Evolutionary conservation across 2,113 vertebrate genomes (phyloP).

Genomic region (Anarhynchus alexandrinus): DNA sequence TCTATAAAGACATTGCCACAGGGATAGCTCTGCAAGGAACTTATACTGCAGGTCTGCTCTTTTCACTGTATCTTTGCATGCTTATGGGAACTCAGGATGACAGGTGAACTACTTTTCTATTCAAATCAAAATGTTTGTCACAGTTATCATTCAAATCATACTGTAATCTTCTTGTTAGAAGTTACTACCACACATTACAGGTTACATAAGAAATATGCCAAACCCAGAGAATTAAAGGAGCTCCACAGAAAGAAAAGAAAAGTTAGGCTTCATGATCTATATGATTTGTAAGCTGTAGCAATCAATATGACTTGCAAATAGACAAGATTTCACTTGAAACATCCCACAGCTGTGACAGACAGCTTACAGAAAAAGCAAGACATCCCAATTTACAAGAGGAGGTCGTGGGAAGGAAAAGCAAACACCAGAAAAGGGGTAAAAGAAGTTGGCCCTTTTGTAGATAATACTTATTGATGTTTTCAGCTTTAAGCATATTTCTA

Average conservation of each 20-base stretch:
- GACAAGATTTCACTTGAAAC: neutral
- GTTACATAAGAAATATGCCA: neutral
- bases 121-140: neutral
- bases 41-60: neutral
- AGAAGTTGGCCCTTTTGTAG: neutral
- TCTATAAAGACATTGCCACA: neutral
- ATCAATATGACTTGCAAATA: neutral
- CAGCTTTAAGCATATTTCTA: neutral
- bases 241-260: neutral
- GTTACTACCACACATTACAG: neutral
- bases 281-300: neutral
- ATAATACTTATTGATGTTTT: neutral
- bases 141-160: neutral
- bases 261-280: neutral
- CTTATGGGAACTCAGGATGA: neutral
- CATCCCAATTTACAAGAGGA: neutral
- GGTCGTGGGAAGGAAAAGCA: neutral
- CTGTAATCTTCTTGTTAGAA: neutral
- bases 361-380: neutral
- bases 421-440: neutral
- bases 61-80: neutral
- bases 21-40: neutral
- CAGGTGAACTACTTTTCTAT: neutral
- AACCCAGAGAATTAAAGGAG: neutral
- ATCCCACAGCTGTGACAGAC: neutral